Conservation (phyloP, 2,113 vertebrate species). For the Rhizomys pruinosus region DNA sequence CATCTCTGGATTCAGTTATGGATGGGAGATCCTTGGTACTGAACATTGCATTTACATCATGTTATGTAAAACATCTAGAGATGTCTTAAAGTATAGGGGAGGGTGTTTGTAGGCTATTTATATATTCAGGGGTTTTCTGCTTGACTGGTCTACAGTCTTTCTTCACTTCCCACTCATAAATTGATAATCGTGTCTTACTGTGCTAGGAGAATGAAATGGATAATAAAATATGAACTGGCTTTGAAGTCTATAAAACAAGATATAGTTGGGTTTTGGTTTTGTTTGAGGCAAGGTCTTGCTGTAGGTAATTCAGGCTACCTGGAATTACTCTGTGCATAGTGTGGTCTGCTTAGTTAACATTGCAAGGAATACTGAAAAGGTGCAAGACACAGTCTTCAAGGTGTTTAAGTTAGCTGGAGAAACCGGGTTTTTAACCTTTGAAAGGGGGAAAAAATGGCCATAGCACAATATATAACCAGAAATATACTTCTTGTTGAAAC, state of each 20-base stretch:
- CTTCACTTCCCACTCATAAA: no score
- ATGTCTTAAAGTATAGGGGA: neutral
- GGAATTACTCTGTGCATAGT: neutral
- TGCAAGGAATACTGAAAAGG: neutral
- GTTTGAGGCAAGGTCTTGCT: neutral
- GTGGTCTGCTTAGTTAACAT: neutral
- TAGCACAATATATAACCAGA: no score
- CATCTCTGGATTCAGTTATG: no score
- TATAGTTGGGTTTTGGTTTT: neutral
- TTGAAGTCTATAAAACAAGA: slow-evolving; percentile 3
- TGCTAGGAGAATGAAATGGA: neutral
- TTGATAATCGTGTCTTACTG: no score
- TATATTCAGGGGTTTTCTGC: neutral
- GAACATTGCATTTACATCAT: neutral
- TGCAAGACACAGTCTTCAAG: neutral
- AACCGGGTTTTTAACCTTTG: neutral
- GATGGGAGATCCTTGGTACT: neutral
- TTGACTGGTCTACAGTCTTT: no score
- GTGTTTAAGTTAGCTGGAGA: neutral
- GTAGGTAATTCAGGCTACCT: neutral
- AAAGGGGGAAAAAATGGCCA: neutral
- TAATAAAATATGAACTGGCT: neutral
- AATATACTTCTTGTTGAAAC: neutral
- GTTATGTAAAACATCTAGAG: neutral
- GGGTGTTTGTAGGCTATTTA: neutral